These are phyloP conservation scores for Drosophila falleni DNA, from an alignment of 2,888 invertebrate species.

Conservation along the genomic window DNA sequence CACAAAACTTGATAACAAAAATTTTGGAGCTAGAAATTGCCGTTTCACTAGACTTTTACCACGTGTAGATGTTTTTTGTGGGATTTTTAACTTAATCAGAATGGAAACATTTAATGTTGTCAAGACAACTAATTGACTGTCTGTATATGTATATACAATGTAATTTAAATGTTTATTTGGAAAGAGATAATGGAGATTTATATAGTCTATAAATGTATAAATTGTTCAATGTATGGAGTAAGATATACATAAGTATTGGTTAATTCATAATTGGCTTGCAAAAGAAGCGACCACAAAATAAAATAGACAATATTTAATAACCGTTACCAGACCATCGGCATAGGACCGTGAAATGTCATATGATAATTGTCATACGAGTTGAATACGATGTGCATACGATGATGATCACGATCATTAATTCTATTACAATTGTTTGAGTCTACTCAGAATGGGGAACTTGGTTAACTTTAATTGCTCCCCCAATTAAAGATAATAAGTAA, in stretches of 20 bases:
- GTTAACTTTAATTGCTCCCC: too few species aligned
- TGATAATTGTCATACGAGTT: not conserved
- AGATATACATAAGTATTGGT: not conserved
- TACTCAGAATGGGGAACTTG: too few species aligned
- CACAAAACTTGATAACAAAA: too few species aligned
- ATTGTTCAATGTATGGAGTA: not conserved
- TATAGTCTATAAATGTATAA: too few species aligned
- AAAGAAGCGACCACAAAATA: not conserved
- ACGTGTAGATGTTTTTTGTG: too few species aligned
- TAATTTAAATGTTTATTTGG: not conserved
- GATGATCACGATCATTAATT: not conserved
- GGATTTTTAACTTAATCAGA: too few species aligned
- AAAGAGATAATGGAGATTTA: too few species aligned
- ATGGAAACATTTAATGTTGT: too few species aligned
- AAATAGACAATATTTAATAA: conserved; percentile 27
- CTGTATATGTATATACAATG: not conserved
- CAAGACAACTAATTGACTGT: too few species aligned
- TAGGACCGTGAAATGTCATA: conserved; percentile 26
- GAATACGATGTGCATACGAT: not conserved
- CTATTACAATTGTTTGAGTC: not conserved
- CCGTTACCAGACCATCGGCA: conserved; percentile 21
- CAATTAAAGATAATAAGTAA: too few species aligned
- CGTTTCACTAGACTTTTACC: too few species aligned
- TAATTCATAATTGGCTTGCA: not conserved
- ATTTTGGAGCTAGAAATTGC: too few species aligned